Evolutionary conservation across 1,140 invertebrate species (phyloP).

Genomic region (Plectus sambesii): DNA sequence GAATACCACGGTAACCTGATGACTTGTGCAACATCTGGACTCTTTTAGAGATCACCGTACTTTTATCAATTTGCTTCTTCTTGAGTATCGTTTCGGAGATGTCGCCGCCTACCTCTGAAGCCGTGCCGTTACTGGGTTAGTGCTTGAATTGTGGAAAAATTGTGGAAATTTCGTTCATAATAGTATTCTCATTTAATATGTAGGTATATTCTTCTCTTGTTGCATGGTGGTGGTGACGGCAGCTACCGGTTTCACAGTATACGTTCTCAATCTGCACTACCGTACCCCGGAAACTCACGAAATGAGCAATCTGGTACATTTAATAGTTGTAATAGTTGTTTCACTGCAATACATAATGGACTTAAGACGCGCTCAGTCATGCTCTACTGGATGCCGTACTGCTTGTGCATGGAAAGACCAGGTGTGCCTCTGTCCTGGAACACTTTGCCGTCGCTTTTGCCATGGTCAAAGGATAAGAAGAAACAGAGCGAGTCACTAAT

Average conservation of each 20-base stretch:
- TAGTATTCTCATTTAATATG: conserved; percentile 14
- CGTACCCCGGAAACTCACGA: conserved; percentile 81
- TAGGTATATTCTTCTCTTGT: conserved; percentile 99
- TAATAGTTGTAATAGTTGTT: conserved; percentile 4
- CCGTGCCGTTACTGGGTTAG: conserved; percentile 85
- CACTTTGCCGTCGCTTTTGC: conserved; percentile 35
- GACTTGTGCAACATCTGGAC: neutral
- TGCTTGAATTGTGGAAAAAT: too few species aligned
- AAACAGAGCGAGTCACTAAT: conserved; percentile 39
- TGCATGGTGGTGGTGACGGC: conserved; percentile 99
- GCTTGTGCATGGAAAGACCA: conserved; percentile 39
- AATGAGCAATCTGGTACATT: conserved; percentile 77
- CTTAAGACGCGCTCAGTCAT: conserved; percentile 39
- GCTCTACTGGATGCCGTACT: conserved; percentile 41
- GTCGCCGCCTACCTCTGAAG: conserved; percentile 91
- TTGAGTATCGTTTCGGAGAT: conserved; percentile 53
- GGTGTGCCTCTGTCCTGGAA: conserved; percentile 38
- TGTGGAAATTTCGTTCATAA: too few species aligned
- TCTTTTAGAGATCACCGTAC: conserved; percentile 75
- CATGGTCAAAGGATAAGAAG: conserved; percentile 38
- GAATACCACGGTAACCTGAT: neutral
- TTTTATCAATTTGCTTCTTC: conserved; percentile 51
- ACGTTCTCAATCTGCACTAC: conserved; percentile 98
- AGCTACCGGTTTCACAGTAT: conserved; percentile 94
- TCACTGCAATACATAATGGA: conserved; percentile 7